Evolutionary conservation across 2,113 vertebrate species (phyloP), one percentile per base, ranked within the genome.

Genomic region (Crotophaga sulcirostris): DNA sequence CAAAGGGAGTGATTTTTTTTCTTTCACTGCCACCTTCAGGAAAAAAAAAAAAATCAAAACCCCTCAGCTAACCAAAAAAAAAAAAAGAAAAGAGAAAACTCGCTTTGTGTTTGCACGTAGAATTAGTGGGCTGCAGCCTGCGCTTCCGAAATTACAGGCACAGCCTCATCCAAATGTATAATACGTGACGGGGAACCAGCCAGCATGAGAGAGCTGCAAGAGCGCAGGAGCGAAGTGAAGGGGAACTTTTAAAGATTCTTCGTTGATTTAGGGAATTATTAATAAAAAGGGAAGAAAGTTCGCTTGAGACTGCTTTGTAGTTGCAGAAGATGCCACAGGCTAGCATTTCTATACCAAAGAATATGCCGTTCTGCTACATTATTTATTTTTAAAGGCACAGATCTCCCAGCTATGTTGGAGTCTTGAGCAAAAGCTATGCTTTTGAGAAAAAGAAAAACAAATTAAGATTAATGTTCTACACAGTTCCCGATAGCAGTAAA

Each of bases 11-110:
- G 95, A 96, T 97, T 97, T 97, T 97, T 97, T 98, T 95, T 94
- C 97, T 98, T 97, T 97, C 97, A 97, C 97, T 98, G 98, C 98
- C 98, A 98, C 97, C 98, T 98, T 98, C 98, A 98, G 98, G 98
- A 95, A 97, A 96, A 97, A 90, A 66, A 1, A 95, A 97, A 96
- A 97, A 90, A 66, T 1, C 4, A 33, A 91, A 92, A 96, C 93
- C 47, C 83, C 84, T 29, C 40, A 25, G 52, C 62, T 90, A 67
- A 73, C 52, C 42, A 76, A 80, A 62, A 58, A 64, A 70, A 70
- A 18, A 42, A 13, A 38, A 4, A 42, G 13, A 18, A 33, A 49
- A 58, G 38, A 79, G n/a, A 91, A 88, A 91, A 84, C 25, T 34
- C 5, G 15, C 72, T 92, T 83, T 84, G 44, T 87, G 80, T 94